phyloP scores from a whole-genome alignment of 2,888 invertebrate genomes.

The Julus scandinavius region DNA sequence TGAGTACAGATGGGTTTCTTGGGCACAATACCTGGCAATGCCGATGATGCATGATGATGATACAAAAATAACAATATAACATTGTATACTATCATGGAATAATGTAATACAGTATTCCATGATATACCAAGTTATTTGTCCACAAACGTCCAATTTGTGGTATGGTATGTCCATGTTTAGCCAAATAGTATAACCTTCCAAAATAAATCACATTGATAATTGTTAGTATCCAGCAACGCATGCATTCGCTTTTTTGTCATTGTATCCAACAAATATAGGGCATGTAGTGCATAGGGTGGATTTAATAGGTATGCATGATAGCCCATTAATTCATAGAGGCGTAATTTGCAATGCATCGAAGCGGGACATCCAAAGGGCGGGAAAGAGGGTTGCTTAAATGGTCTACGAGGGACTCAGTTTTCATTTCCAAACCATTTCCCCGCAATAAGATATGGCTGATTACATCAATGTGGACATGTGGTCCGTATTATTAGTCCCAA shows the following conservation, averaged over 20 bases:
- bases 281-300: not conserved
- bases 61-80: no score
- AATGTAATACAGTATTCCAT: no score
- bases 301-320: not conserved
- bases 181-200: not conserved
- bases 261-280: not conserved
- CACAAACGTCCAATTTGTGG: no score
- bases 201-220: not conserved
- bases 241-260: not conserved
- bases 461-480: constrained; percentile 54
- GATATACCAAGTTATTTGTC: no score
- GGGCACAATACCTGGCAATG: no score
- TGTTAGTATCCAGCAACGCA: not conserved
- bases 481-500: constrained; percentile 50
- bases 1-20: no score
- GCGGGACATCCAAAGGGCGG: constrained; percentile 2
- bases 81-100: no score
- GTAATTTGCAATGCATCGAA: constrained; percentile 51
- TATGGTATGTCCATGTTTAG: not conserved
- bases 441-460: constrained; percentile 55
- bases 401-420: constrained; percentile 28
- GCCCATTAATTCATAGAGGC: constrained; percentile 16
- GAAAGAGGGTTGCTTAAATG: constrained; percentile 44
- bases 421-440: constrained; percentile 55
- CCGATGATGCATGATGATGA: no score